phyloP scores from a whole-genome alignment of 2,113 vertebrate species.

The Halichoerus grypus region DNA sequence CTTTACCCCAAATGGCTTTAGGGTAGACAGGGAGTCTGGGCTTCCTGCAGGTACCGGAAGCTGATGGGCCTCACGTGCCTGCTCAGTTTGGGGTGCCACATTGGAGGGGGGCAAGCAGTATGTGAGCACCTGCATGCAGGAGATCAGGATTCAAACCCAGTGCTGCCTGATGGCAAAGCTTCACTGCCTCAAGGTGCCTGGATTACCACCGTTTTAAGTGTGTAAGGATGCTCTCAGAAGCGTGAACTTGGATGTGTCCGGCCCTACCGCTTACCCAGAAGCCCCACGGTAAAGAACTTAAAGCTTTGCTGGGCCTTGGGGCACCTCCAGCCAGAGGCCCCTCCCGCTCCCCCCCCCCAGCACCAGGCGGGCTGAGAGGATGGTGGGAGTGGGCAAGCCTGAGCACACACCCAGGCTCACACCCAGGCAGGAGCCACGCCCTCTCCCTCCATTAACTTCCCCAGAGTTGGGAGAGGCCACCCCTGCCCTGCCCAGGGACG shows the following conservation, averaged over 20 bases:
- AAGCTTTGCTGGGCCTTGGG: neutral
- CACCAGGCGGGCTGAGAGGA: neutral
- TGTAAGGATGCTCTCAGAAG: neutral
- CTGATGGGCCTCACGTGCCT: neutral
- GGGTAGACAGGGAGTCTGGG: neutral
- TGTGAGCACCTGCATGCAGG: fast-evolving
- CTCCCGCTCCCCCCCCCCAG: neutral
- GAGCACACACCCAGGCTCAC: neutral
- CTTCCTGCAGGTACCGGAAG: neutral
- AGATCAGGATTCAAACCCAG: neutral
- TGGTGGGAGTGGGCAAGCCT: neutral
- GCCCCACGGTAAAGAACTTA: neutral
- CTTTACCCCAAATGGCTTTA: neutral
- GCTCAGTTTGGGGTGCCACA: neutral
- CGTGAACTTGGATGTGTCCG: neutral
- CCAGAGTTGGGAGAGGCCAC: neutral
- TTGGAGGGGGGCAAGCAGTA: neutral
- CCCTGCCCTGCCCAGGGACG: neutral
- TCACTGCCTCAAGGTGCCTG: neutral
- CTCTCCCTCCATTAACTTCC: neutral
- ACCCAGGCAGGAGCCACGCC: neutral
- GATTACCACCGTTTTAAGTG: neutral
- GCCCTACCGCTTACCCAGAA: neutral
- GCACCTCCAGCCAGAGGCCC: neutral
- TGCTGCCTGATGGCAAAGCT: neutral